phyloP scores from a whole-genome alignment of 2,888 invertebrate species.

The Brachylomia viminalis region DNA sequence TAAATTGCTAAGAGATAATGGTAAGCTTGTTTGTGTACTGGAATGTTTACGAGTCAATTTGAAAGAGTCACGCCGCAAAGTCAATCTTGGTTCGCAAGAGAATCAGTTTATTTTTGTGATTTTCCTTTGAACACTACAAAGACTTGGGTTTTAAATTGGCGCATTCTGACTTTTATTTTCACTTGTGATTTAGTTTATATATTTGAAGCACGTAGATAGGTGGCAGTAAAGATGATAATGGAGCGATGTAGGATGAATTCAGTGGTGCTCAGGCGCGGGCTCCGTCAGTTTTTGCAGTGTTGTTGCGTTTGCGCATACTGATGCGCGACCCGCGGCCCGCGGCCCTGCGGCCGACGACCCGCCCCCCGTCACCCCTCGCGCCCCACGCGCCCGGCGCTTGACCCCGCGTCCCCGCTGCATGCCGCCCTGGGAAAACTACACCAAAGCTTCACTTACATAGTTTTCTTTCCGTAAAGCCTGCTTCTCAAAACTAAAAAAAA shows the following conservation, averaged over 20 bases:
- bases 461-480: conserved; percentile 22
- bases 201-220: conserved; percentile 64
- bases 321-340: conserved; percentile 75
- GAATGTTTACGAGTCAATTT: conserved; percentile 9
- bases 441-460: conserved; percentile 25
- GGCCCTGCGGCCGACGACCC: conserved; percentile 81
- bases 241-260: conserved; percentile 74
- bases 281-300: conserved; percentile 79
- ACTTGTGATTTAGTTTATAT: conserved; percentile 54
- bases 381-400: conserved; percentile 77
- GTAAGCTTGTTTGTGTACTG: conserved; percentile 1
- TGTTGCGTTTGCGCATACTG: conserved; percentile 81
- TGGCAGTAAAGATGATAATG: conserved; percentile 71
- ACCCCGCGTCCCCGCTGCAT: conserved; percentile 82
- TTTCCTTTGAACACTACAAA: conserved; percentile 15
- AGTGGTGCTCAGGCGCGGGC: conserved; percentile 70
- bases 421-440: conserved; percentile 67
- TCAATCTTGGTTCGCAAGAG: conserved; percentile 11
- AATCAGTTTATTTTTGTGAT: conserved; percentile 19
- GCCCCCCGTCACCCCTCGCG: conserved; percentile 62
- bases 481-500: background rate
- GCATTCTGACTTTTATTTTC: conserved; percentile 49
- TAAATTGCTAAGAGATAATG: background rate
- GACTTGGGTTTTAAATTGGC: conserved; percentile 37
- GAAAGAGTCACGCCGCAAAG: background rate